These are phyloP conservation scores for Chionoecetes opilio DNA, from an alignment of 1,140 invertebrate genomes.

Conservation along the genomic window DNA sequence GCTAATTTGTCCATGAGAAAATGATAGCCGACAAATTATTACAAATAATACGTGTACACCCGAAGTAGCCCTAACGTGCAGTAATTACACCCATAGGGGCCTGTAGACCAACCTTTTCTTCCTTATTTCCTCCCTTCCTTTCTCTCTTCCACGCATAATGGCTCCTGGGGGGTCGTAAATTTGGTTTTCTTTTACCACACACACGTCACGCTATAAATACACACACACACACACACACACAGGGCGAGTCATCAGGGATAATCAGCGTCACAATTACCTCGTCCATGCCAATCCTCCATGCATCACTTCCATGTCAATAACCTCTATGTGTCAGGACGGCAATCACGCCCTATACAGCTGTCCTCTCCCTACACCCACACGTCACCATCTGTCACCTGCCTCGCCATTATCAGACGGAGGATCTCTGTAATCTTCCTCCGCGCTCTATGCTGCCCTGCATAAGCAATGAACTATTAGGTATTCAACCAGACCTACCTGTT, in stretches of 20 bases:
- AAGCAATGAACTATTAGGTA: too few species aligned
- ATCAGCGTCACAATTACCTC: neutral
- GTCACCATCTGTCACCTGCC: neutral
- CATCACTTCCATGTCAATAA: neutral
- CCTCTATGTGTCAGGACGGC: neutral
- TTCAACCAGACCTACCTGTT: too few species aligned
- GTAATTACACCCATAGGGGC: neutral
- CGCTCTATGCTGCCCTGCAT: too few species aligned
- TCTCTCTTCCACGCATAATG: neutral
- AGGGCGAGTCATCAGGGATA: neutral
- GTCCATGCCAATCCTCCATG: too few species aligned
- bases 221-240: conserved; percentile 27
- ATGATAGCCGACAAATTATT: neutral
- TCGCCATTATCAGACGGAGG: neutral
- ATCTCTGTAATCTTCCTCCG: neutral
- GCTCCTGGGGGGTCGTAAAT: conserved; percentile 13
- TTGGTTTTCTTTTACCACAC: neutral
- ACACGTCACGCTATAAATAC: neutral
- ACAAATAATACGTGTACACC: neutral
- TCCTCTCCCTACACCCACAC: neutral
- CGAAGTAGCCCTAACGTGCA: neutral
- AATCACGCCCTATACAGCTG: neutral
- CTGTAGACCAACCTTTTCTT: neutral
- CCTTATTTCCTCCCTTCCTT: neutral
- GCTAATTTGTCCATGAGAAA: neutral